Conservation (phyloP, 64 coral and sea anemone species). For the Pocillopora verrucosa region DNA sequence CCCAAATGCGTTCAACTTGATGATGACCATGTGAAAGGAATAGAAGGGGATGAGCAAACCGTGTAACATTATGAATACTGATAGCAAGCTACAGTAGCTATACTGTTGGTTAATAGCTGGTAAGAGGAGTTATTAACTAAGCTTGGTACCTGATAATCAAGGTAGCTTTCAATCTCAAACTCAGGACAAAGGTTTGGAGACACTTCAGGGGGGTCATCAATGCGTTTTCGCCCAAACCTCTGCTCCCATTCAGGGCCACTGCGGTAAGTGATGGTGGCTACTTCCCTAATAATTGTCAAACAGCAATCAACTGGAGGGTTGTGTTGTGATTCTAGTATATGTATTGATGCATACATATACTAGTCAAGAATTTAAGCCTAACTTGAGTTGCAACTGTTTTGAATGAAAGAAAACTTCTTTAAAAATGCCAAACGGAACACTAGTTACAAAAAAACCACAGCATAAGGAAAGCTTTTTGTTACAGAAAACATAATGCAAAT, state of each 20-base stretch:
- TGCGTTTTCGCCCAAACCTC: slow-evolving; percentile 81
- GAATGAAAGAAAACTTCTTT: too few species aligned
- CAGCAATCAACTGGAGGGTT: not conserved
- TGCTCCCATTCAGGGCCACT: slow-evolving; percentile 93
- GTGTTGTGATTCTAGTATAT: not conserved
- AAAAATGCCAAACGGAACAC: too few species aligned
- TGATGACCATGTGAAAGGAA: too few species aligned
- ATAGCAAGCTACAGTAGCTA: not conserved
- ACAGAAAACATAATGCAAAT: too few species aligned
- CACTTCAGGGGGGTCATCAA: slow-evolving; percentile 50
- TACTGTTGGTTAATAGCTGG: not conserved
- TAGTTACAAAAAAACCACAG: too few species aligned
- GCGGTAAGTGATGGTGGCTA: slow-evolving; percentile 89
- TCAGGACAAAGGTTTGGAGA: slow-evolving; percentile 85
- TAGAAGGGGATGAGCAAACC: too few species aligned
- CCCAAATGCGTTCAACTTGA: too few species aligned
- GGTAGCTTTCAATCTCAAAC: slow-evolving; percentile 95
- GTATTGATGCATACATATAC: too few species aligned
- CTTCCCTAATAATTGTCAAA: slow-evolving; percentile 55
- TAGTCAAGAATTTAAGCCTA: too few species aligned
- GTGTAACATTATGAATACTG: too few species aligned
- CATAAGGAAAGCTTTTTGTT: too few species aligned
- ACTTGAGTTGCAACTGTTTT: too few species aligned
- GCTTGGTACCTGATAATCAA: slow-evolving; percentile 74
- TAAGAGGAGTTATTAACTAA: not conserved